Evolutionary conservation across 35 echinoderm and acorn worm species (phyloP), one percentile per base, ranked within the genome.

Genomic region (Apostichopus parvimensis): DNA sequence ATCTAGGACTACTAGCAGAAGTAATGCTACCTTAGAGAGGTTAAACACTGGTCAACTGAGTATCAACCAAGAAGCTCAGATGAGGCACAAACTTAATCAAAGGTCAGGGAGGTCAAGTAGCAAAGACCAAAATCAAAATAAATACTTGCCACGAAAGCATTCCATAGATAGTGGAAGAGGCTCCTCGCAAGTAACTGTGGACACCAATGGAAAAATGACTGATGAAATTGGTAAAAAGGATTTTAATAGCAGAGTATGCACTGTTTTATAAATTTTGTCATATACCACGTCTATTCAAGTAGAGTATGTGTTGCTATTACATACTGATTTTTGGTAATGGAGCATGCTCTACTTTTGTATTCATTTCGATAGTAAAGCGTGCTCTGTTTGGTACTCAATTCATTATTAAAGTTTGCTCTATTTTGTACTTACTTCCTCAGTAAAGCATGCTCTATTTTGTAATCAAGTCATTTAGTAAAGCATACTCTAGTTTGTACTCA

Each of bases 21-120:
- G 64, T 68, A 68, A 91, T 57, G 81, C 83, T 8, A 91, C 22
- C 59, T 53, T 65, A 20, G 54, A 83, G 25, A 82, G 93, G 77
- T 80, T 91, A 88, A 91, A 91, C 61, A 75, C 79, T 5, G 89
- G 61, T 52, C 58, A 91, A 56, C 89, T 94, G 6, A 94, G 93
- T 82, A 91, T 94, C 20, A 94, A 94, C 81, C 89, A 94, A 91
- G 73, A 94, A 83, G 93, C 93, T 25, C 88, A 90, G 57, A 8
- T 94, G 12, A 94, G 90, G 64, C 52, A 68, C 64, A 68, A 68
- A 3, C 64, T 68, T 18, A 11, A 5, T 11, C 64, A 68, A 68
- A 17, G 18, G 64, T 18, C 3, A 18, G 64, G 64, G 64, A 68
- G 18, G 18, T 18, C 11, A 68, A 68, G 18, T 11, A 68, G 64